Conservation (phyloP, 2,888 invertebrate species). For the Ctena decussata region DNA sequence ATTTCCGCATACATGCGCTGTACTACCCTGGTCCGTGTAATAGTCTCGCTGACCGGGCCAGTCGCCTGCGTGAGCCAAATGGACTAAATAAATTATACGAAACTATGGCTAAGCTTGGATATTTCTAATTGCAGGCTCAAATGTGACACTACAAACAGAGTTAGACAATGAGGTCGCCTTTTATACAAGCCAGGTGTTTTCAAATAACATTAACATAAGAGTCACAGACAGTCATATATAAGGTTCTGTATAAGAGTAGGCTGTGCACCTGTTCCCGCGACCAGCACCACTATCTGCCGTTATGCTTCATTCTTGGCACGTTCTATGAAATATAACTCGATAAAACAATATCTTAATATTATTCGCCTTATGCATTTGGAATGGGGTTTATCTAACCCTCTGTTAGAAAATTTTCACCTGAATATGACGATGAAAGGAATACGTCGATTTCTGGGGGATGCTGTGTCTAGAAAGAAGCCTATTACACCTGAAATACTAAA, state of each 20-base stretch:
- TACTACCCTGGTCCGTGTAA: not conserved
- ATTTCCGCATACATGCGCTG: not conserved
- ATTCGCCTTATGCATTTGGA: not conserved
- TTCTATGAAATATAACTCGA: not conserved
- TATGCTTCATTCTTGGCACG: constrained; percentile 21
- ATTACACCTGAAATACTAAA: not conserved
- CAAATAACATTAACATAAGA: not conserved
- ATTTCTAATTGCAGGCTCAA: not conserved
- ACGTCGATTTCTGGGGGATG: not conserved
- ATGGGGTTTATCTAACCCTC: constrained; percentile 4
- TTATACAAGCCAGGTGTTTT: not conserved
- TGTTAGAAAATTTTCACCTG: too few species aligned
- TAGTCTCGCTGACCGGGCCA: not conserved
- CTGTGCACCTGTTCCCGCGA: constrained; percentile 1
- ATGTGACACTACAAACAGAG: not conserved
- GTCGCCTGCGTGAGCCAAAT: not conserved
- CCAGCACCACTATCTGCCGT: not conserved
- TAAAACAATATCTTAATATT: not conserved
- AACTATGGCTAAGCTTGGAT: not conserved
- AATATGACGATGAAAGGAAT: not conserved
- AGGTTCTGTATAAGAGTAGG: not conserved
- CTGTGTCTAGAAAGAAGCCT: not conserved
- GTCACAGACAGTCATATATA: not conserved
- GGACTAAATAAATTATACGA: not conserved
- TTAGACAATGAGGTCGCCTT: not conserved